These are phyloP conservation scores for Tenebrio molitor DNA, from an alignment of 1,140 invertebrate genomes.

Conservation along the genomic window DNA sequence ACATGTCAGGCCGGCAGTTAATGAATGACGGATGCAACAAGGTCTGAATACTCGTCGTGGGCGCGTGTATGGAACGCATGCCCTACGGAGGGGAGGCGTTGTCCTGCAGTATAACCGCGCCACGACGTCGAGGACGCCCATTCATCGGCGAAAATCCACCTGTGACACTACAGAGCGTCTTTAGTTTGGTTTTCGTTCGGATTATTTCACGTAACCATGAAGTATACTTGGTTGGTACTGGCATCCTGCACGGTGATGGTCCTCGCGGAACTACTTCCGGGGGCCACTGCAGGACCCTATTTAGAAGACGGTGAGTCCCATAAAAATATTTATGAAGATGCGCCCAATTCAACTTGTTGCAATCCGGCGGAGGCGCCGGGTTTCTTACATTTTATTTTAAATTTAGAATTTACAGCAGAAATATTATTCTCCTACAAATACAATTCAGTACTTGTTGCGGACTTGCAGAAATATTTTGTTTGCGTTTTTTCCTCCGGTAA, in stretches of 20 bases:
- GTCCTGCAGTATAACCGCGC: constrained; percentile 55
- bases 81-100: constrained; percentile 50
- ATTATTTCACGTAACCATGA: constrained; percentile 59
- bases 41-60: constrained; percentile 42
- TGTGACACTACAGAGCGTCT: constrained; percentile 47
- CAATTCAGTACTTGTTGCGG: no score
- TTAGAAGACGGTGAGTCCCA: constrained; percentile 66
- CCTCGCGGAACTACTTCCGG: constrained; percentile 57
- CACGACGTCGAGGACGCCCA: constrained; percentile 51
- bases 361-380: not conserved
- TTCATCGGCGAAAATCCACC: constrained; percentile 48
- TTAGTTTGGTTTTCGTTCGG: constrained; percentile 44
- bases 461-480: no score
- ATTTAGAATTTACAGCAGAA: no score
- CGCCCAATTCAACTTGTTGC: constrained; percentile 1
- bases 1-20: constrained; percentile 10
- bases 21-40: constrained; percentile 33
- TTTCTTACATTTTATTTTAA: not conserved
- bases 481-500: not conserved
- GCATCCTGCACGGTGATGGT: constrained; percentile 61
- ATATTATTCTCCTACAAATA: no score
- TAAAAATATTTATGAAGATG: constrained; percentile 17
- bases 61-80: constrained; percentile 46
- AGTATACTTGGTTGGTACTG: constrained; percentile 62
- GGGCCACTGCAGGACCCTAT: constrained; percentile 60